Percentiles rank a stretch among this genome's conserved stretches.
These are phyloP conservation scores for Aurelia aurita complex sp. Pacific DNA, from an alignment of 30 jellyfish, hydroid and myxozoan species.

Conservation along the genomic window DNA sequence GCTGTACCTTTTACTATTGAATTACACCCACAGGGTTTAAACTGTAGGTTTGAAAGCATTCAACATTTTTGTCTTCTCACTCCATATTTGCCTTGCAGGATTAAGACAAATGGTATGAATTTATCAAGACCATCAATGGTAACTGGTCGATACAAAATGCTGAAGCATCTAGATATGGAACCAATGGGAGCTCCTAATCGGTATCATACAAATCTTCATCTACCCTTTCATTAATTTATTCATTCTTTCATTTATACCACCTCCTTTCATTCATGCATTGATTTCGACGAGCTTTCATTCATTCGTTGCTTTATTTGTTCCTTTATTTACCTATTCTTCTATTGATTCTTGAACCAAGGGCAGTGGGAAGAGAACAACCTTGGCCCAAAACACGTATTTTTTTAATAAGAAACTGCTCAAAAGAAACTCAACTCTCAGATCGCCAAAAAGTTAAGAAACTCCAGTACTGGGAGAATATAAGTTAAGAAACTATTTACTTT, in stretches of 20 bases:
- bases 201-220: background rate
- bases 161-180: conserved; percentile 57
- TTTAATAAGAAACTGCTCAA: too few species aligned
- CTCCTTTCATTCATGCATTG: background rate
- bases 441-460: too few species aligned
- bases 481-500: too few species aligned
- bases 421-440: too few species aligned
- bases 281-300: background rate
- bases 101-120: background rate
- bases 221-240: background rate
- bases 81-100: conserved; percentile 3
- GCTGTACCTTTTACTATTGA: too few species aligned
- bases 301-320: too few species aligned
- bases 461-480: too few species aligned
- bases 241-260: background rate
- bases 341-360: background rate
- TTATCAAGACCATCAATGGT: conserved; percentile 60
- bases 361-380: too few species aligned
- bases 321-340: background rate
- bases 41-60: too few species aligned
- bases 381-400: too few species aligned
- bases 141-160: conserved; percentile 71
- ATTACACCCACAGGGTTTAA: too few species aligned
- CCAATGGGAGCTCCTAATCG: conserved; percentile 36
- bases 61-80: too few species aligned